Base-by-base conservation (phyloP, 1,140 invertebrate species). In the Drosophila nigromelanica region DNA sequence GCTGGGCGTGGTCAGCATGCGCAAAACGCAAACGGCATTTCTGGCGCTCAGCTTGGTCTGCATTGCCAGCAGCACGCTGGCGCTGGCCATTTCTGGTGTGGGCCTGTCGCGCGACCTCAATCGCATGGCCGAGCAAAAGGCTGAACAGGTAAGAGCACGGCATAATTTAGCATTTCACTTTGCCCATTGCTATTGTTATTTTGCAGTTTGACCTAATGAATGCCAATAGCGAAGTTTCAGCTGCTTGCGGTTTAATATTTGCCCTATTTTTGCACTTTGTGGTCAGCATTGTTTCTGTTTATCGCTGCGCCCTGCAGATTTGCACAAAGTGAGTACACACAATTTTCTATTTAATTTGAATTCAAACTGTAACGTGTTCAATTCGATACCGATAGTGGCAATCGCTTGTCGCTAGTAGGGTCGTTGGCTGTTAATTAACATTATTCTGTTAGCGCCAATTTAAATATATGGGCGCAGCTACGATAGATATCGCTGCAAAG, bases 201-300 rank as follows among this genome's bases (percentile, higher is more conserved):
- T 60, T 55, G 12, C 50, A 91, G 90, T 74, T 85, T n/a, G 76
- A 91, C 27, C 35, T 90, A 8, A 75, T 90, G 60, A 81, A 85
- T 73, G 52, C 79, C 18, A 80, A 89, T 62, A 80, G 77, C 40
- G 91, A 91, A 42, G 78, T 92, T 24, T 89, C 91, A 3, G 91
- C 91, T 42, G 89, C 86, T 30, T 90, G 78, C 51, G 90, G 90
- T 5, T 62, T 92, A 27, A 90, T 91, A 35, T 91, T 92, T 43
- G 72, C 89, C 14, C 61, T 92, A 8, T 90, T 90, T 70, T 51
- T 92, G 24, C 91, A 92, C 61, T 91, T 91, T 59, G 76, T 91
- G 37, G 86, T 90, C n/a, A 92, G 90, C 70, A 89, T 92, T 66
- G 76, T 90, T 8, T 91, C 91, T 0, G 91, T 92, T 12, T 92